Base-by-base conservation (phyloP, 2,888 invertebrate species). In the Miltochrista miniata region DNA sequence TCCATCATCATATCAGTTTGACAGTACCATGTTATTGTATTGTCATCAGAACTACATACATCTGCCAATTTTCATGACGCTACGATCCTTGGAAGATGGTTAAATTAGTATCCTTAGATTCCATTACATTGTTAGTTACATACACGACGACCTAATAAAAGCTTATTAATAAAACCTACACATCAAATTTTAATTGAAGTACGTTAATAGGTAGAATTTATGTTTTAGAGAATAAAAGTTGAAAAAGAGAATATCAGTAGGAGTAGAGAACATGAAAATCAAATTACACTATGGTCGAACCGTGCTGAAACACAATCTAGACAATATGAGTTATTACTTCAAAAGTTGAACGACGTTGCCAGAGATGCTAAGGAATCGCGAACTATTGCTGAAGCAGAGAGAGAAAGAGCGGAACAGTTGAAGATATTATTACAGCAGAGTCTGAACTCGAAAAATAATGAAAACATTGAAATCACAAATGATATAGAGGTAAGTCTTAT, bases 241-340 rank as follows among this genome's bases (percentile, higher is more conserved):
- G 78, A 81, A 47, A 72, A 68, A 47, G 79, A 79, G 46, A 78
- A 83, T 54, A 56, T 56, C 33, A 74, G 79, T 40, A 81, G 72
- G 52, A 81, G 71, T 53, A 83, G 76, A 61, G 82, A 85, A 68
- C 72, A 76, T 13, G 85, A 87, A 64, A 68, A 69, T 13, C 87
- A 87, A 79, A 78, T 85, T 59, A 51, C 68, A 35, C 70, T 81
- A 57, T 90, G 86, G 90, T 58, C 77, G 7, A 81, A 81, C 61
- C 82, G 83, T 29, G 79, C 81, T 10, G 87, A 90, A 74, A 59
- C 61, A 7, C 90, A 90, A 55, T 74, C 87, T 9, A 81, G 80
- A 47, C 88, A 90, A 64, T 84, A 87, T 56, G 87, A 89, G 47
- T 57, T 72, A 48, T 70, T 90, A 52, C 72, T 89, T 31, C 77